Evolutionary conservation across 2,113 vertebrate species (phyloP), one percentile per base, ranked within the genome.

Genomic region (Ia io): DNA sequence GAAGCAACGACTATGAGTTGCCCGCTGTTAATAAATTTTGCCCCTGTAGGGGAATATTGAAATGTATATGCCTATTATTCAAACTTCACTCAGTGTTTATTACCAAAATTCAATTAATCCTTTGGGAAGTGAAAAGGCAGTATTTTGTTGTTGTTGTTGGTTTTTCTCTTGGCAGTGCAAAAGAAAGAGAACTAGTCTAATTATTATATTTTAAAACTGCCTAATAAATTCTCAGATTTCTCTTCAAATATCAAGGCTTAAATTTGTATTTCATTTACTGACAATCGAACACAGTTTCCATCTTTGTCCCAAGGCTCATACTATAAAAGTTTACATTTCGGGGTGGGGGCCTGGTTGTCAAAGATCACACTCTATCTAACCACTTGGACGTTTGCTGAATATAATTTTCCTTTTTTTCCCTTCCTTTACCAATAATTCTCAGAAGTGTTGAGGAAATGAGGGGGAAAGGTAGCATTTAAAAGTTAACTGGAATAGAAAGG

Each of bases 11-110:
- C 88, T 84, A 96, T 94, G 92, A 96, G 93, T 97, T 97, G 96
- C 71, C 96, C 95, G 93, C 87, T 97, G 87, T 97, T 98, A 98
- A 97, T 97, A 95, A 96, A 96, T 96, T 98, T 96, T 77, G 35
- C 59, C 59, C 59, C 35, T 73, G 28, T 7, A n/a, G 3, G 37
- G 20, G 59, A 18, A 42, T 32, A 47, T 6, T 73, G 63, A 89
- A 90, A 87, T 95, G 20, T 12, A n/a, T 51, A 32, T 88, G 59
- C 51, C 51, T 96, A 84, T 88, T 96, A 84, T 42, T 96, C 8
- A 97, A 95, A 96, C 97, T 91, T 83, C 88, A 91, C 87, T 90
- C 59, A 96, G 32, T 70, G 56, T 82, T 97, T 97, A 98, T 94
- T 96, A 90, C 76, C 95, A 96, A 97, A 97, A 93, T 96, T 93